These are phyloP conservation scores for Therioaphis trifolii DNA, from an alignment of 2,888 invertebrate genomes.

Conservation along the genomic window DNA sequence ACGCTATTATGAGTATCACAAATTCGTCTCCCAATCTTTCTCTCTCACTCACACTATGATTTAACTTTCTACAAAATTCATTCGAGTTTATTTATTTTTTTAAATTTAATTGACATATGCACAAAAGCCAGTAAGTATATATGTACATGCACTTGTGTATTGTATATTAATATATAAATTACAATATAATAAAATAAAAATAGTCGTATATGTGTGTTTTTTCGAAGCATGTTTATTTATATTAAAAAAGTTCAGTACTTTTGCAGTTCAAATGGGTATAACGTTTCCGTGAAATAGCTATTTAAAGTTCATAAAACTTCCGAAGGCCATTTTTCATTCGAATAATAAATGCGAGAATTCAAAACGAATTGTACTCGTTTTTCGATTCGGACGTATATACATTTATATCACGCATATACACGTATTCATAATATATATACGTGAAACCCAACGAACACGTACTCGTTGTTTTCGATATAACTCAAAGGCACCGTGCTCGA, in stretches of 20 bases:
- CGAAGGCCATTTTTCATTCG: not conserved
- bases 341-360: no score
- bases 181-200: no score
- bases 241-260: conserved; percentile 39
- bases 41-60: not conserved
- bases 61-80: conserved; percentile 3
- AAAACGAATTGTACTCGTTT: no score
- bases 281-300: not conserved
- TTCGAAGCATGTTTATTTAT: conserved; percentile 13
- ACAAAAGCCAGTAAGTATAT: no score
- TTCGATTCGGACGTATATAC: no score
- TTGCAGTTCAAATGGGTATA: not conserved
- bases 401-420: not conserved
- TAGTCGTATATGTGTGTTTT: not conserved
- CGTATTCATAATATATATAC: no score
- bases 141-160: no score
- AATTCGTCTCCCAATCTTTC: not conserved
- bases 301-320: conserved; percentile 13
- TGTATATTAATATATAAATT: conserved; percentile 1
- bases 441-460: not conserved
- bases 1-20: no score
- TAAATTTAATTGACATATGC: not conserved
- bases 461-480: no score
- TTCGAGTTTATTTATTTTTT: no score
- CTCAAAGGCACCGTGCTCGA: no score